A percentile compares a stretch with the other conserved stretches of the same genome.
Evolutionary conservation across 2,113 vertebrate genomes (phyloP).

Genomic region (Pelobates fuscus): DNA sequence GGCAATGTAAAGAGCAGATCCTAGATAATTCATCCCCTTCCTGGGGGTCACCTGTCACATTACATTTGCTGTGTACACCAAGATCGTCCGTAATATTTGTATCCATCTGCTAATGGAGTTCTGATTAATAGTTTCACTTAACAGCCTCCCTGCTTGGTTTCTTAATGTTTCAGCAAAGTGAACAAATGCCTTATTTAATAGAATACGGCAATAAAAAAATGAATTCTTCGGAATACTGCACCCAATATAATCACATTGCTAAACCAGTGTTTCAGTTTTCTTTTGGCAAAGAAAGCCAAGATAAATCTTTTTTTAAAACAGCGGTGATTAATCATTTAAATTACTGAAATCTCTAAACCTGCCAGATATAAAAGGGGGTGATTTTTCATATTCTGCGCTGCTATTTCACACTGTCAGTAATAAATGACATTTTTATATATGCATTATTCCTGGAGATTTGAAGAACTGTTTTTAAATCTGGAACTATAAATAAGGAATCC

Average conservation of each 20-base stretch:
- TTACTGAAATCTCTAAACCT: conserved; percentile 21
- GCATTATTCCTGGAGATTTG: too few relatives aligned
- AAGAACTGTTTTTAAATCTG: too few relatives aligned
- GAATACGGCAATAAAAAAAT: not conserved
- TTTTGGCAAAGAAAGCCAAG: conserved; percentile 18
- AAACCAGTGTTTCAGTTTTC: not conserved
- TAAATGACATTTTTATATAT: too few relatives aligned
- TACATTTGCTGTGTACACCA: too few relatives aligned
- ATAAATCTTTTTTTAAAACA: conserved; percentile 24
- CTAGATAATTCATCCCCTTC: too few relatives aligned
- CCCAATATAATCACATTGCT: not conserved
- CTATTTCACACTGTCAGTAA: conserved; percentile 26
- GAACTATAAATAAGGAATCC: too few relatives aligned
- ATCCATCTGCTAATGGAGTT: not conserved
- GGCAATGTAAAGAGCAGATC: too few relatives aligned
- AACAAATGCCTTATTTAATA: conserved; percentile 22
- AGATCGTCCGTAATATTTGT: too few relatives aligned
- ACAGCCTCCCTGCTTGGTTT: conserved; percentile 6
- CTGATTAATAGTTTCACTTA: conserved; percentile 15
- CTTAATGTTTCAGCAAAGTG: conserved; percentile 9
- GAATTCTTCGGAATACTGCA: not conserved
- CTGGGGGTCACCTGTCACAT: too few relatives aligned
- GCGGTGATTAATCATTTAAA: conserved; percentile 30
- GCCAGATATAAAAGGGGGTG: not conserved
- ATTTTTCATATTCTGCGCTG: conserved; percentile 6